Percentiles rank a stretch among this genome's conserved stretches.
phyloP scores from a whole-genome alignment of 2,113 vertebrate genomes.

The Phaethornis superciliosus region DNA sequence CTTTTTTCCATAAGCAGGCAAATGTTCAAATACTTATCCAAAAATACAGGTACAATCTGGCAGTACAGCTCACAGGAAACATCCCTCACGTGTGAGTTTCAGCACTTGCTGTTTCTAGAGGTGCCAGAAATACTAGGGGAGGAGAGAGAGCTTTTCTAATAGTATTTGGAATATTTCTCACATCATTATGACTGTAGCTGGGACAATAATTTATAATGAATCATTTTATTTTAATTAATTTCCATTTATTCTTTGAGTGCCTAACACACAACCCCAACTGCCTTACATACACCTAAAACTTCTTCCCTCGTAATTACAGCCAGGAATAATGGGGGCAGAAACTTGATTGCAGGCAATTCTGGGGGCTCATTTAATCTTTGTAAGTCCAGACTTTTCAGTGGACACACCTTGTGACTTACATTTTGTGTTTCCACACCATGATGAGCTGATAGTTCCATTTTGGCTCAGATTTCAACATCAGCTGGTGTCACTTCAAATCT shows the following conservation, averaged over 20 bases:
- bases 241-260: slow-evolving; percentile 25
- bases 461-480: neutral
- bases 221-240: slow-evolving; percentile 46
- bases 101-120: slow-evolving; percentile 60
- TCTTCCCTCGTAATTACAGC: neutral
- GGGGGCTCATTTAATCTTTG: neutral
- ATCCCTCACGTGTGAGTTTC: slow-evolving; percentile 48
- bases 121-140: slow-evolving; percentile 45
- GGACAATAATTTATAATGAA: slow-evolving; percentile 48
- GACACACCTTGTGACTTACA: neutral
- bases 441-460: neutral
- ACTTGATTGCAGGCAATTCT: neutral
- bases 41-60: slow-evolving; percentile 52
- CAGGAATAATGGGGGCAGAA: neutral
- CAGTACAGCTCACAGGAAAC: slow-evolving; percentile 52
- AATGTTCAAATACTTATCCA: slow-evolving; percentile 42
- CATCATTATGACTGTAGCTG: slow-evolving; percentile 39
- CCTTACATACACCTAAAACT: neutral
- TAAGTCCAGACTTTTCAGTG: neutral
- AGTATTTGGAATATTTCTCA: slow-evolving; percentile 62
- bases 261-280: neutral
- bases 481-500: slow-evolving; percentile 28
- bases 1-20: slow-evolving; percentile 9
- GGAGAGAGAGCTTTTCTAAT: slow-evolving; percentile 46
- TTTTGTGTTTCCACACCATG: accelerated